A percentile compares a stretch with the other conserved stretches of the same genome.
Evolutionary conservation across 2,888 invertebrate species (phyloP).

Genomic region (Pyrocoelia pectoralis): DNA sequence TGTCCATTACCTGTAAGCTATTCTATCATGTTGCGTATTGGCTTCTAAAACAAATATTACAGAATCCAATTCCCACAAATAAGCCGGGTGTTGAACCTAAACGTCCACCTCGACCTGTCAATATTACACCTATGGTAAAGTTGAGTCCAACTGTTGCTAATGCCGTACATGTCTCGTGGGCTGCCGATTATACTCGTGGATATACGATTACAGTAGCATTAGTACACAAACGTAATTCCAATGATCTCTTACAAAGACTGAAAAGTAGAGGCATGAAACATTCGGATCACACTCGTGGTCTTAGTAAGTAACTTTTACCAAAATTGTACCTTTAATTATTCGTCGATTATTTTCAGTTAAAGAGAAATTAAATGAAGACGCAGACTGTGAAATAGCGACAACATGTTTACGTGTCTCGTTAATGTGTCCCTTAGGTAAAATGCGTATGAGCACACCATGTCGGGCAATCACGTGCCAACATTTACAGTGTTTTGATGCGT

Average conservation of each 20-base stretch:
- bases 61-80: conserved; percentile 97
- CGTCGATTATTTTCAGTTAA: conserved; percentile 68
- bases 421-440: conserved; percentile 93
- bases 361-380: conserved; percentile 90
- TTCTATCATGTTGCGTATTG: background rate
- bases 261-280: conserved; percentile 88
- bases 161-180: conserved; percentile 89
- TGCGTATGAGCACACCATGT: conserved; percentile 90
- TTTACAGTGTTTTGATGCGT: conserved; percentile 98
- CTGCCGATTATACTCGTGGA: conserved; percentile 82
- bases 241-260: conserved; percentile 81
- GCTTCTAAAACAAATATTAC: conserved; percentile 50
- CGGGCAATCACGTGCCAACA: conserved; percentile 92
- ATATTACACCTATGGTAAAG: conserved; percentile 89
- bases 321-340: conserved; percentile 15
- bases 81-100: conserved; percentile 97
- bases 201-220: conserved; percentile 88
- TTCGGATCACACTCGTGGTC: conserved; percentile 87
- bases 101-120: conserved; percentile 94
- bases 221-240: conserved; percentile 86
- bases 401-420: conserved; percentile 93
- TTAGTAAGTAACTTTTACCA: conserved; percentile 74
- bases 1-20: conserved; percentile 87
- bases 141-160: conserved; percentile 87
- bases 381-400: conserved; percentile 95